These are phyloP conservation scores for Wiebesia pumilae DNA, from an alignment of 1,140 invertebrate genomes.

Conservation along the genomic window DNA sequence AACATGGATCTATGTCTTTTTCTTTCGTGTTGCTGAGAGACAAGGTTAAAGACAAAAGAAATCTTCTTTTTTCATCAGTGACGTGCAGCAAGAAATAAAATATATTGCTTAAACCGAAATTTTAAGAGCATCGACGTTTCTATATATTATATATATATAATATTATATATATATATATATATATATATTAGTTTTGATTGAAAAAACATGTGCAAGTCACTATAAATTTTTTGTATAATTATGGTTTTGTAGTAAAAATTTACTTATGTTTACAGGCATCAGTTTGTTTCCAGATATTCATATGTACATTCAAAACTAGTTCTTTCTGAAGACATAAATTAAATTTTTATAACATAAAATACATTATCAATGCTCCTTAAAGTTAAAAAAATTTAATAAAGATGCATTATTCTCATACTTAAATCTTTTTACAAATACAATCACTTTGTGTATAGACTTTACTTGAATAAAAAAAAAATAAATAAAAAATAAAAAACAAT, in stretches of 20 bases:
- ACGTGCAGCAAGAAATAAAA: slow-evolving; percentile 31
- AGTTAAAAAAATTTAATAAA: slow-evolving; percentile 48
- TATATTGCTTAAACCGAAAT: slow-evolving; percentile 27
- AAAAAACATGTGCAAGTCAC: slow-evolving; percentile 9
- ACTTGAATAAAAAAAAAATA: slow-evolving; percentile 26
- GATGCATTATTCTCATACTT: slow-evolving; percentile 37
- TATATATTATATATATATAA: no score
- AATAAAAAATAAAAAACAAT: slow-evolving; percentile 19
- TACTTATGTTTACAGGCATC: slow-evolving; percentile 33
- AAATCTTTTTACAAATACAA: slow-evolving; percentile 49
- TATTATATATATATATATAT: no score
- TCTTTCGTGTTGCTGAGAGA: slow-evolving; percentile 18
- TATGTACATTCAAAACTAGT: slow-evolving; percentile 48
- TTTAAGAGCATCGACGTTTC: slow-evolving; percentile 40
- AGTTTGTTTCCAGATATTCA: slow-evolving; percentile 24
- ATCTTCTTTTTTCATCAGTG: slow-evolving; percentile 26
- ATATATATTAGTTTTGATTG: slow-evolving; percentile 7
- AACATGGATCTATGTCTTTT: slow-evolving; percentile 26
- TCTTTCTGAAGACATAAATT: slow-evolving; percentile 36
- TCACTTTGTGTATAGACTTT: slow-evolving; percentile 45
- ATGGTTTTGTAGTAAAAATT: slow-evolving; percentile 41
- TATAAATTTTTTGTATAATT: slow-evolving; percentile 23
- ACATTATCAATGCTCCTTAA: slow-evolving; percentile 47
- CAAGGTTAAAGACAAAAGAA: slow-evolving; percentile 22
- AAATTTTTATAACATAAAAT: slow-evolving; percentile 47